These are phyloP conservation scores for Silurus meridionalis DNA, from an alignment of 2,113 vertebrate species.

Conservation along the genomic window DNA sequence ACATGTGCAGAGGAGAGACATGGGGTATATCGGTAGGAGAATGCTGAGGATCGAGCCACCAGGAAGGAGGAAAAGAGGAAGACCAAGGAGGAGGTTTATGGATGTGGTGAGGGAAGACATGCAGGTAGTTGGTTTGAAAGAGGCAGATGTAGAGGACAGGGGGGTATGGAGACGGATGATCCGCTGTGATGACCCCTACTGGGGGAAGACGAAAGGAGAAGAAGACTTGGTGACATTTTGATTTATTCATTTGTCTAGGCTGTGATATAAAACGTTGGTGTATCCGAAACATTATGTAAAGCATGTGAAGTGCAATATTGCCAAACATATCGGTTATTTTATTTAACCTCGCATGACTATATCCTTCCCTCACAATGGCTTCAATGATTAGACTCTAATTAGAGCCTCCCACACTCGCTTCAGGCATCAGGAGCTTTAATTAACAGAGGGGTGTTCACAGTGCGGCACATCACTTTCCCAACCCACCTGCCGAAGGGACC, in stretches of 20 bases:
- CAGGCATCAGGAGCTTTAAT: conserved; percentile 40
- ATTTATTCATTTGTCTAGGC: background rate
- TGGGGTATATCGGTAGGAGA: no score
- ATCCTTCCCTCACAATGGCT: conserved; percentile 22
- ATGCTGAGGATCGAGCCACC: no score
- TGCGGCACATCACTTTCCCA: conserved; percentile 23
- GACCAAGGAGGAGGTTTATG: no score
- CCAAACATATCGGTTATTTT: background rate
- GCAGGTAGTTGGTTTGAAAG: no score
- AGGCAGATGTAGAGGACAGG: no score
- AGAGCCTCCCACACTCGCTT: conserved; percentile 30
- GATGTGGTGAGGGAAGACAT: no score
- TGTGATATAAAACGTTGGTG: background rate
- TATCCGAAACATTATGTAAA: background rate
- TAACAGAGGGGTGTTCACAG: conserved; percentile 41
- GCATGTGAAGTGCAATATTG: background rate
- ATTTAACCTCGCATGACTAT: background rate
- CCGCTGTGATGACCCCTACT: no score
- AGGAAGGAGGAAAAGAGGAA: no score
- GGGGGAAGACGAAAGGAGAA: no score
- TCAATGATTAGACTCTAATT: conserved; percentile 39
- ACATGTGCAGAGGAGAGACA: no score
- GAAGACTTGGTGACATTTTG: no score
- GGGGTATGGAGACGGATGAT: no score
- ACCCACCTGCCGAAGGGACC: conserved; percentile 29